A percentile compares a stretch with the other conserved stretches of the same genome.
Evolutionary conservation across 2,113 vertebrate species (phyloP).

Genomic region (Psittacula cyanocephala): DNA sequence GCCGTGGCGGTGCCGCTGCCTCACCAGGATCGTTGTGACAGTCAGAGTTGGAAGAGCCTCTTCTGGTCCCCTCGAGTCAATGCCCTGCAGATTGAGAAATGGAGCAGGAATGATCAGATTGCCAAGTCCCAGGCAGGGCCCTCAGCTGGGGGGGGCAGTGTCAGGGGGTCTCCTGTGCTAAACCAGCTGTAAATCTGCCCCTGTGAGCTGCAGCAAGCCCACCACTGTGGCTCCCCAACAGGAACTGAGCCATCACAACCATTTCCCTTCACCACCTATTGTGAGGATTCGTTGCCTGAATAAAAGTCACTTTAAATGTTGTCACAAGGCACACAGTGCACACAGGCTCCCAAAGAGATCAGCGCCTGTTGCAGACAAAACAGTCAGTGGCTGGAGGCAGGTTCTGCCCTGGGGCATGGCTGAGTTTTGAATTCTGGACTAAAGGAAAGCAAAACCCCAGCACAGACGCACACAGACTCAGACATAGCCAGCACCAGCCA

Average conservation of each 20-base stretch:
- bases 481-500: neutral
- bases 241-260: neutral
- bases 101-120: neutral
- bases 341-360: neutral
- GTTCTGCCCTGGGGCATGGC: neutral
- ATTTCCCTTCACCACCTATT: neutral
- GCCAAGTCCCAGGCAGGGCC: fast-evolving
- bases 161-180: fast-evolving
- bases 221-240: neutral
- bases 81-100: neutral
- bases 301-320: neutral
- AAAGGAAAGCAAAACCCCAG: neutral
- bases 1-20: neutral
- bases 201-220: neutral
- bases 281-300: neutral
- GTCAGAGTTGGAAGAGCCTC: slow-evolving; percentile 64
- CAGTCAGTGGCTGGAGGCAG: neutral
- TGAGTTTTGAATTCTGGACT: neutral
- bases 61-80: neutral
- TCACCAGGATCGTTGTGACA: slow-evolving; percentile 85
- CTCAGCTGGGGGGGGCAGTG: too few relatives aligned
- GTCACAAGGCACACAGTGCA: neutral
- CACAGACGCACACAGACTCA: neutral
- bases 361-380: neutral
- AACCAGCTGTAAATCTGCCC: neutral